A percentile compares a stretch with the other conserved stretches of the same genome.
phyloP scores from a whole-genome alignment of 2,888 invertebrate species.

The Epirrita christyi region DNA sequence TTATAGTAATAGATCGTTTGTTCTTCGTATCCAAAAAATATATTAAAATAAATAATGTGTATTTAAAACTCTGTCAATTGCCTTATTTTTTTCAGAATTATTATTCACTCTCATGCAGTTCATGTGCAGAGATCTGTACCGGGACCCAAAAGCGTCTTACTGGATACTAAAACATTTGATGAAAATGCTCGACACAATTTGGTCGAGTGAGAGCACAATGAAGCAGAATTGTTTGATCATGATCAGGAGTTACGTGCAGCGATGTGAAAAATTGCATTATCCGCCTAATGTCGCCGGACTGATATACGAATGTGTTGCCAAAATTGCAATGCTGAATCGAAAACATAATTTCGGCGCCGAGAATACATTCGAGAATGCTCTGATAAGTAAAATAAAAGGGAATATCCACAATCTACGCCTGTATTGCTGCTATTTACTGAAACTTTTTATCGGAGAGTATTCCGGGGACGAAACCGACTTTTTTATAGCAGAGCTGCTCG shows the following conservation, averaged over 20 bases:
- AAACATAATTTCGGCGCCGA: constrained; percentile 49
- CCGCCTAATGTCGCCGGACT: constrained; percentile 68
- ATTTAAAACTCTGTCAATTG: too few species aligned
- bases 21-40: too few species aligned
- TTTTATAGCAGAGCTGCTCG: constrained; percentile 51
- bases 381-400: constrained; percentile 60
- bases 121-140: constrained; percentile 70
- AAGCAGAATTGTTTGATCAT: constrained; percentile 75
- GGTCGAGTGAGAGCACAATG: constrained; percentile 55
- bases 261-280: constrained; percentile 67
- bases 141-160: constrained; percentile 62
- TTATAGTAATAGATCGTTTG: too few species aligned
- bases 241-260: constrained; percentile 68
- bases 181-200: constrained; percentile 62
- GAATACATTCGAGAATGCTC: constrained; percentile 51
- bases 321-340: constrained; percentile 57
- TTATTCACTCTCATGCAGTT: constrained; percentile 67
- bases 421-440: constrained; percentile 68
- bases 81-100: constrained; percentile 53
- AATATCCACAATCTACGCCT: constrained; percentile 64
- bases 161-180: constrained; percentile 61
- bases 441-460: constrained; percentile 45
- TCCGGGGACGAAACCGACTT: constrained; percentile 51
- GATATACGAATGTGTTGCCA: constrained; percentile 71
- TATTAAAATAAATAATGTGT: too few species aligned